These are phyloP conservation scores for Griposia aprilina DNA, from an alignment of 2,888 invertebrate species.

Conservation along the genomic window DNA sequence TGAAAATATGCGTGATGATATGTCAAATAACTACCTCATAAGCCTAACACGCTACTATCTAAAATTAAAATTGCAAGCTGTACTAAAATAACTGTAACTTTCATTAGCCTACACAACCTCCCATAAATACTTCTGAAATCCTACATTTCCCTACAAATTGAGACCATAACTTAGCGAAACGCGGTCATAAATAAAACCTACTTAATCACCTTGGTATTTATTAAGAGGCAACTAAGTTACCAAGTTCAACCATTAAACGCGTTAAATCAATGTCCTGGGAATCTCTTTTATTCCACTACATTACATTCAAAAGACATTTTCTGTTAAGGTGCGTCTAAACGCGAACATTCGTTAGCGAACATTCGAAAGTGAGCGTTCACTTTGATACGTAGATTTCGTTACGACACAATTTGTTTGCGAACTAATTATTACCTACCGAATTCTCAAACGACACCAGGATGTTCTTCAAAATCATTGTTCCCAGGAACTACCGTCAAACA, in stretches of 20 bases:
- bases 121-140: slow-evolving; percentile 36
- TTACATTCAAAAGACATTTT: slow-evolving; percentile 60
- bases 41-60: not conserved
- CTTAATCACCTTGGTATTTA: slow-evolving; percentile 65
- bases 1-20: too few species aligned
- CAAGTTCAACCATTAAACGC: slow-evolving; percentile 71
- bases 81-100: slow-evolving; percentile 14
- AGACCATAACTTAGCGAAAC: slow-evolving; percentile 34
- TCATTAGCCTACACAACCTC: slow-evolving; percentile 5
- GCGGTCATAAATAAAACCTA: slow-evolving; percentile 49
- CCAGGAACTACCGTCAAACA: too few species aligned
- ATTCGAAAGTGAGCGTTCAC: not conserved
- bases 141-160: slow-evolving; percentile 49
- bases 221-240: slow-evolving; percentile 70
- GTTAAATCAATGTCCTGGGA: slow-evolving; percentile 55
- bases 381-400: not conserved
- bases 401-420: not conserved
- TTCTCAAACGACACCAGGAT: not conserved
- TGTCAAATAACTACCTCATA: too few species aligned
- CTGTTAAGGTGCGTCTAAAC: slow-evolving; percentile 19
- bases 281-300: slow-evolving; percentile 69
- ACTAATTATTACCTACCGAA: too few species aligned
- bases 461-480: too few species aligned
- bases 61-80: slow-evolving; percentile 4
- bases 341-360: slow-evolving; percentile 9